Base-by-base conservation (phyloP, 2,888 invertebrate genomes). In the Thera britannica region DNA sequence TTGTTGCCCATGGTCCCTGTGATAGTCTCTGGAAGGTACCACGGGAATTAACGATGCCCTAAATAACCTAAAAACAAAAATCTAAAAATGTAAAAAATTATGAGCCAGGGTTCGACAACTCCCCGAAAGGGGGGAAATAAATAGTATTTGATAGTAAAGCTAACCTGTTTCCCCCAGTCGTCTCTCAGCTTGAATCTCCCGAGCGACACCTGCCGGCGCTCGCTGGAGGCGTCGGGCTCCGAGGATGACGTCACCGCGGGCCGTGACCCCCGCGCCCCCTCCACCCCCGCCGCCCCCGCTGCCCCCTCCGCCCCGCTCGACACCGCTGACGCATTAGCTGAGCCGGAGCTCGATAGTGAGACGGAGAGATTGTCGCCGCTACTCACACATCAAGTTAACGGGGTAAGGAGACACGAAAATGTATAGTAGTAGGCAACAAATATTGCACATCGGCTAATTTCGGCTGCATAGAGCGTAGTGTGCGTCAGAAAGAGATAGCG, bases 291-390 rank as follows among this genome's bases (percentile, higher is more conserved):
- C n/a, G n/a, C 49, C 5, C 49, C n/a, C 49, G 2, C 12, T 6
- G 12, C 62, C 7, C 62, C 4, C 38, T 23, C 12, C 8, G 12
- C 38, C 12, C 6, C 76, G 66, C 75, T 70, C 81, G 97, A 96
- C 96, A 97, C 97, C 82, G 97, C 97, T 81, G 97, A 97, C 85
- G 96, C 96, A 35, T 60, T 44, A 2, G 4, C 41, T 8, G 65
- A 65, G 3, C 23, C 62, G n/a, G 65, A 69, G 63, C 65, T 66
- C 75, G 97, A 97, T 83, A 97, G 97, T 83, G 97, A 97, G 86
- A 96, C 96, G 59, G 97, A 97, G 88, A 96, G 97, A 77, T 88
- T 97, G 64, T 97, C 97, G 23, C 97, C 97, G 23, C 88, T 97
- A 46, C 92, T 97, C 59, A 86, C 91, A 1, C 89, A 86, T 58